phyloP scores from a whole-genome alignment of 2,113 vertebrate species.

The Sceloporus undulatus region DNA sequence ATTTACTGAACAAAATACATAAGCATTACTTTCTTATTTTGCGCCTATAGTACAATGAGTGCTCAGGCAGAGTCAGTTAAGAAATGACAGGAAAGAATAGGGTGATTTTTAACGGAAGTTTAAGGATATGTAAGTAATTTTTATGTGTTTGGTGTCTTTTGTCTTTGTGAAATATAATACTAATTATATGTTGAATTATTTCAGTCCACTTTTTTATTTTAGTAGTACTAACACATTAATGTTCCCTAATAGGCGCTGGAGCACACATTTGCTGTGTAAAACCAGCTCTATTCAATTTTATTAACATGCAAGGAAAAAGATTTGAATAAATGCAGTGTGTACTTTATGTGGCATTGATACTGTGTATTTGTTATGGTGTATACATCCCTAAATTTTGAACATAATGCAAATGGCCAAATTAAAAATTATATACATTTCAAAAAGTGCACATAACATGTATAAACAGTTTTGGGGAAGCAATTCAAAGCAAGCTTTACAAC shows the following conservation, averaged over 20 bases:
- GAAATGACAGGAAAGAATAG: conserved; percentile 67
- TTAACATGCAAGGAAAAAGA: too few relatives aligned
- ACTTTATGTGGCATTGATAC: too few relatives aligned
- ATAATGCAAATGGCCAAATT: background rate
- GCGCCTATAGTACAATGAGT: conserved; percentile 98
- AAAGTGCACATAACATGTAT: background rate
- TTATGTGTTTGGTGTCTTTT: background rate
- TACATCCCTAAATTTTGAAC: background rate
- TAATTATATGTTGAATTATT: background rate
- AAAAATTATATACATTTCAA: background rate
- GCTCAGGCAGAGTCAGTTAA: conserved; percentile 93
- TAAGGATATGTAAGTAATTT: conserved; percentile 79
- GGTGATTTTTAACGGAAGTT: conserved; percentile 50
- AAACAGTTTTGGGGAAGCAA: background rate
- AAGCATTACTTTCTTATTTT: conserved; percentile 61
- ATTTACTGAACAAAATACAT: background rate
- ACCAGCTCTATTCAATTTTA: too few relatives aligned
- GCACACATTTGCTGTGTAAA: too few relatives aligned
- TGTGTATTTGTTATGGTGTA: too few relatives aligned
- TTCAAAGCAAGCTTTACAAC: background rate
- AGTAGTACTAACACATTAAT: too few relatives aligned
- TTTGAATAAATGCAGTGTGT: too few relatives aligned
- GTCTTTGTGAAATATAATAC: background rate
- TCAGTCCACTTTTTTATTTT: too few relatives aligned
- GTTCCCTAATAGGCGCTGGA: too few relatives aligned